Evolutionary conservation across 2,888 invertebrate species (phyloP).

Genomic region (Fissipunctia ypsillon): DNA sequence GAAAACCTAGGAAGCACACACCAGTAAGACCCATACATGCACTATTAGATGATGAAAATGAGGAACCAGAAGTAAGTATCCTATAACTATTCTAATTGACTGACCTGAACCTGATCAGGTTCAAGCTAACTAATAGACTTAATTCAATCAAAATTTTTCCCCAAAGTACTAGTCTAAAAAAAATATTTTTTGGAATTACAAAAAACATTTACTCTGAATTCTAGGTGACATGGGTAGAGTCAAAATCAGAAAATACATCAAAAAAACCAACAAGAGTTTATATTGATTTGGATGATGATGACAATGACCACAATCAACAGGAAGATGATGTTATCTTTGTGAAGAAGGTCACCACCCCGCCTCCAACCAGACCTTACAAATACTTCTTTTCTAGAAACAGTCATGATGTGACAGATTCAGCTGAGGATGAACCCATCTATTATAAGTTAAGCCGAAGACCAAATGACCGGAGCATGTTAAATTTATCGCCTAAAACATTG

Average conservation of each 20-base stretch:
- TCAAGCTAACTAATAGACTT: not conserved
- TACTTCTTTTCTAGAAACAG: conserved; percentile 74
- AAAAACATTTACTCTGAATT: conserved; percentile 55
- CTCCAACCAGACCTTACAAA: conserved; percentile 78
- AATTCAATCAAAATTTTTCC: not conserved
- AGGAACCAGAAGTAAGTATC: conserved; percentile 78
- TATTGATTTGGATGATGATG: conserved; percentile 81
- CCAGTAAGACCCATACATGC: conserved; percentile 79
- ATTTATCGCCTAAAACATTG: conserved; percentile 77
- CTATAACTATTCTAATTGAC: not conserved
- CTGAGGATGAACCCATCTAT: conserved; percentile 75
- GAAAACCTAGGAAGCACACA: conserved; percentile 80
- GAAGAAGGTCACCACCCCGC: conserved; percentile 78
- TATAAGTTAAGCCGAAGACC: conserved; percentile 77
- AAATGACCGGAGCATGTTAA: conserved; percentile 72
- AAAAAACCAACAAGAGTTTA: conserved; percentile 79
- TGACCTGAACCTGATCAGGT: not conserved
- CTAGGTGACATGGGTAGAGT: conserved; percentile 82
- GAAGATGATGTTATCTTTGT: conserved; percentile 85
- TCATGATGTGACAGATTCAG: conserved; percentile 67
- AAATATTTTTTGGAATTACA: not conserved
- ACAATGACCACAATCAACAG: conserved; percentile 71
- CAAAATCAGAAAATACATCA: conserved; percentile 71
- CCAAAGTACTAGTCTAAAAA: not conserved
- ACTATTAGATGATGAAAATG: conserved; percentile 81